Base-by-base conservation (phyloP, 2,888 invertebrate species). In the Drosophila monieri region DNA sequence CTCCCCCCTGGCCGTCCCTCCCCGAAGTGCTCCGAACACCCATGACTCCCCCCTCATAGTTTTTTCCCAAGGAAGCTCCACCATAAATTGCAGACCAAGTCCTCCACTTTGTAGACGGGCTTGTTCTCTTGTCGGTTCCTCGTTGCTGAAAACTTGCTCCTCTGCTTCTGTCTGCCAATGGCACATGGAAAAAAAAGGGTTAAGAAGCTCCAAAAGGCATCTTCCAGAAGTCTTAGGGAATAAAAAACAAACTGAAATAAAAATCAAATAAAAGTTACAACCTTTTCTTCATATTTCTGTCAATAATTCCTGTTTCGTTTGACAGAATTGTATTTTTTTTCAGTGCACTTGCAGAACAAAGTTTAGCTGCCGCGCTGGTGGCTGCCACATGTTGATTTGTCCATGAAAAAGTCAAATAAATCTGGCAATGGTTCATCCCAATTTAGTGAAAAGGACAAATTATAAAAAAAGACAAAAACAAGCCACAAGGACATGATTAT, bases 381-480 rank as follows among this genome's bases (percentile, higher is more conserved):
- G 68, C 54, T 67, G 62, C 64, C 69, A 64, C 64, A 64, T 54
- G 64, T 64, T 64, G 64, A 64, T 64, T 64, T 68, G 56, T 30
- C 21, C 62, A 54, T 46, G 44, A 30, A 68, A 37, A 21, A 68
- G 69, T 55, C 44, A 37, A 64, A 64, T 64, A 64, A 68, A 68
- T 68, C 69, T 54, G 55, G 44, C 44, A 64, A 64, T 64, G 35
- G 15, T 8, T n/a, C n/a, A 35, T 57, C 23, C 58, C 58, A 59
- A 59, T 59, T 59, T 32, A 37, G 9, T 6, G 6, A 9, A 21
- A 43, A 25, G 35, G 27, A 21, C 23, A 15, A 18, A 18, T 18
- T 18, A 18, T 18, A 18, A 18, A 18, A 18, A 15, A 9, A 3
- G 18, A 18, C 1, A 41, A 2, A 21, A 10, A 18, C 3, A 41